These are phyloP conservation scores for Pluvianellus socialis DNA, from an alignment of 2,113 vertebrate genomes.

Conservation along the genomic window DNA sequence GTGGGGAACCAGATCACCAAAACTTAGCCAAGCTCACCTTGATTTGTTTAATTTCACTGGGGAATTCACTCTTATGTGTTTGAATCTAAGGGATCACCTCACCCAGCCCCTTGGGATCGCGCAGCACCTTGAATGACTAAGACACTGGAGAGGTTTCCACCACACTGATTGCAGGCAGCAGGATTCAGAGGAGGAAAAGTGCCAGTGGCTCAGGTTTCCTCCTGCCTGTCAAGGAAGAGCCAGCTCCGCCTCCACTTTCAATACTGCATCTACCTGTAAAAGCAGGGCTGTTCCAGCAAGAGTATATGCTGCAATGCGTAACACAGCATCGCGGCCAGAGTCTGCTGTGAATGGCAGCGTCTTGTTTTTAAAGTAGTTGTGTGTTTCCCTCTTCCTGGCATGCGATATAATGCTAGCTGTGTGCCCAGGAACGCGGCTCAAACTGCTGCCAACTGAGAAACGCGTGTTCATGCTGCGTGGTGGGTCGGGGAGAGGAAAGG, in stretches of 20 bases:
- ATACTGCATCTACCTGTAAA: not conserved
- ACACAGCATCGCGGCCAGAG: not conserved
- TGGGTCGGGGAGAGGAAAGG: not conserved
- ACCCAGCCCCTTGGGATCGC: not conserved
- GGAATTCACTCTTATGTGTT: not conserved
- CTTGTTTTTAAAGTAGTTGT: not conserved
- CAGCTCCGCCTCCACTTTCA: not conserved
- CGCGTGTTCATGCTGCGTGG: fast-evolving
- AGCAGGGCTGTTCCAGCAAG: not conserved
- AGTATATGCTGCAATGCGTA: not conserved
- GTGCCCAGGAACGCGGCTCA: not conserved
- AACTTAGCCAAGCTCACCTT: not conserved
- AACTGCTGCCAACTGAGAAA: not conserved
- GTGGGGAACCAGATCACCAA: not conserved
- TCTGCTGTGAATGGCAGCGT: not conserved
- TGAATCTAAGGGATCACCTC: not conserved
- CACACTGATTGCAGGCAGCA: not conserved
- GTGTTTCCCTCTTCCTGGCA: not conserved
- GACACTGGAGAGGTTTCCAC: not conserved
- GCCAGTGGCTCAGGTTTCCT: not conserved
- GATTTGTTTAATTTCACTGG: not conserved
- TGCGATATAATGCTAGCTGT: not conserved
- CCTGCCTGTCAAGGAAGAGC: not conserved
- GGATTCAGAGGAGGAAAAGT: not conserved
- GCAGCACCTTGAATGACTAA: not conserved